Conservation (phyloP, 2,113 vertebrate species). For the Laticauda colubrina region DNA sequence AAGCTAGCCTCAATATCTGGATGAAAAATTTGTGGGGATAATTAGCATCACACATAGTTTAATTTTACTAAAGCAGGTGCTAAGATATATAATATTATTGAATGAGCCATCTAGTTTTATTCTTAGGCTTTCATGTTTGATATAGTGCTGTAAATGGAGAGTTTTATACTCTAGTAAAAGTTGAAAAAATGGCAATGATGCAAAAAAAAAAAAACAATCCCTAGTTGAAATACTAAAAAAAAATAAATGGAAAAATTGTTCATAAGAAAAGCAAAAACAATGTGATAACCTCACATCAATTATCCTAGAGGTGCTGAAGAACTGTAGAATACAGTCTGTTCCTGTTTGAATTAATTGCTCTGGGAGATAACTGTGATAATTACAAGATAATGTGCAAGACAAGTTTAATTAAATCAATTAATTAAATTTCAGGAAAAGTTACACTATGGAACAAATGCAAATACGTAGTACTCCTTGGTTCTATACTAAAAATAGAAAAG, state of each 20-base stretch:
- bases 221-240: slow-evolving; percentile 28
- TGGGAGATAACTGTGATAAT: slow-evolving; percentile 54
- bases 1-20: slow-evolving; percentile 26
- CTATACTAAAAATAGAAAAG: slow-evolving; percentile 5
- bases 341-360: slow-evolving; percentile 63
- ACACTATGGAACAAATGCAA: slow-evolving; percentile 37
- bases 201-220: slow-evolving; percentile 5
- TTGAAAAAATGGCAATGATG: slow-evolving; percentile 30
- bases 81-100: slow-evolving; percentile 52
- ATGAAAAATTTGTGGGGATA: slow-evolving; percentile 22
- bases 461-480: background rate
- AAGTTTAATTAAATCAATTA: slow-evolving; percentile 61
- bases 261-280: background rate
- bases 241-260: slow-evolving; percentile 10
- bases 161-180: slow-evolving; percentile 16
- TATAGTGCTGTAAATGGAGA: slow-evolving; percentile 35
- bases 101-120: slow-evolving; percentile 43
- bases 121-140: background rate
- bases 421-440: slow-evolving; percentile 37
- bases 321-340: slow-evolving; percentile 59
- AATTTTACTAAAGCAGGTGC: slow-evolving; percentile 47
- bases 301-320: slow-evolving; percentile 44
- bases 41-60: slow-evolving; percentile 41
- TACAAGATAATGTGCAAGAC: slow-evolving; percentile 28
- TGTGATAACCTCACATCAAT: slow-evolving; percentile 28